These are phyloP conservation scores for Andrena praecox DNA, from an alignment of 2,888 invertebrate species.

Conservation along the genomic window DNA sequence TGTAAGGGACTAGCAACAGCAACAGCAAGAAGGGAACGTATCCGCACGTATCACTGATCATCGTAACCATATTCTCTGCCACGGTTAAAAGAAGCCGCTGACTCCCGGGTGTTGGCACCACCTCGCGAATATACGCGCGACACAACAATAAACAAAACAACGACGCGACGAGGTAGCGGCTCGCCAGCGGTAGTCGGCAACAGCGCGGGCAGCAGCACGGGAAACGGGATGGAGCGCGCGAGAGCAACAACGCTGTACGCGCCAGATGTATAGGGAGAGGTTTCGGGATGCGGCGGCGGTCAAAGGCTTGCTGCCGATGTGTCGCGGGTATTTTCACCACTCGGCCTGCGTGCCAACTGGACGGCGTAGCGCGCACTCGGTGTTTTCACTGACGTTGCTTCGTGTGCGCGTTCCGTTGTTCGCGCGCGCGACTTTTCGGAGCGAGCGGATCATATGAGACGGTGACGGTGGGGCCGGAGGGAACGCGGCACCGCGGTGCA, in stretches of 20 bases:
- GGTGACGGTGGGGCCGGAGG: background rate
- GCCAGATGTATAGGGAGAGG: background rate
- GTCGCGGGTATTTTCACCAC: slow-evolving; percentile 43
- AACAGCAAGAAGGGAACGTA: slow-evolving; percentile 89
- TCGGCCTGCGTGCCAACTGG: slow-evolving; percentile 41
- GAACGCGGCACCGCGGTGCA: background rate
- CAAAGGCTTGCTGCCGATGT: slow-evolving; percentile 28
- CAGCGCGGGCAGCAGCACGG: slow-evolving; percentile 21
- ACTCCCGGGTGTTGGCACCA: slow-evolving; percentile 60
- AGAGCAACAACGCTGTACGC: slow-evolving; percentile 15
- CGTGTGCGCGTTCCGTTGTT: slow-evolving; percentile 39
- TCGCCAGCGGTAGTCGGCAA: slow-evolving; percentile 12
- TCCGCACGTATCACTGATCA: slow-evolving; percentile 84
- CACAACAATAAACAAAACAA: slow-evolving; percentile 64
- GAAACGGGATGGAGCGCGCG: slow-evolving; percentile 8
- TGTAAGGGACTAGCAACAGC: slow-evolving; percentile 89
- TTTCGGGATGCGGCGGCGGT: slow-evolving; percentile 10
- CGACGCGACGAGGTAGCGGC: slow-evolving; percentile 50
- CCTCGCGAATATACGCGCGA: slow-evolving; percentile 63
- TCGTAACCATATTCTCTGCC: slow-evolving; percentile 80
- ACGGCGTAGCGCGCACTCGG: slow-evolving; percentile 53
- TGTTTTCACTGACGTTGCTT: slow-evolving; percentile 58
- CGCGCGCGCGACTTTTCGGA: slow-evolving; percentile 55
- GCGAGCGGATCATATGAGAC: slow-evolving; percentile 40
- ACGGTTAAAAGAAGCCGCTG: slow-evolving; percentile 49